Base-by-base conservation (phyloP, 37 sponge, comb jelly and placozoan species). In the Lycopodina hypogea region DNA sequence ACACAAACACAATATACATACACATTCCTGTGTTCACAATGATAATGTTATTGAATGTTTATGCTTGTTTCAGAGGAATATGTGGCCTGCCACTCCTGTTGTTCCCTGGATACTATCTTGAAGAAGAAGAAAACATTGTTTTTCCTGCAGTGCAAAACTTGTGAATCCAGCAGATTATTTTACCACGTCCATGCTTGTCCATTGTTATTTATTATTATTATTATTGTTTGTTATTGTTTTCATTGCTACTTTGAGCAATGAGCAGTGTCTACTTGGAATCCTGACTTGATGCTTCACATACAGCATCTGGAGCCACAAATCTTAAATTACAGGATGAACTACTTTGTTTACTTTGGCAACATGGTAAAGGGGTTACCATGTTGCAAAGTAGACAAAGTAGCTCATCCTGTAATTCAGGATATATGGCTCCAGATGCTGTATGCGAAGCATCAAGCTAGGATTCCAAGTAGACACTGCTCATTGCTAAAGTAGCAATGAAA, bases 81-180 rank as follows among this genome's bases (percentile, higher is more conserved):
- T 74, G 99, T 98, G 33, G 95, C 95, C 7, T 98, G 99, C 76
- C 99, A 98, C 84, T 95, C 99, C 19, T 98, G 99, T 78, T 69
- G 89, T 0, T 98, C 99, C 1, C 96, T 96, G n/a, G 92, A 93
- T 30, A 95, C 99, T 0, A 86, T 88, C 26, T 81, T 98, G 0
- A 96, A 98, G 73, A 93, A 93, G 74, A 96, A 98, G 64, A 92
- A 72, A 8, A 81, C 96, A 40, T 83, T 98, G 39, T 90, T 90
- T 66, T 98, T 98, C 85, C 89, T 98, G 12, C 96, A 98, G 78
- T 98, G 99, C 72, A 96, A 95, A 68, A 88, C 82, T 0, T 98
- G 99, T 79, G 92, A n/a, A n/a, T n/a, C n/a, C n/a, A n/a, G n/a
- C n/a, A n/a, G n/a, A n/a, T n/a, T n/a, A n/a, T n/a, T n/a, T n/a